These are phyloP conservation scores for Lethrus apterus DNA, from an alignment of 1,140 invertebrate species.

Conservation along the genomic window DNA sequence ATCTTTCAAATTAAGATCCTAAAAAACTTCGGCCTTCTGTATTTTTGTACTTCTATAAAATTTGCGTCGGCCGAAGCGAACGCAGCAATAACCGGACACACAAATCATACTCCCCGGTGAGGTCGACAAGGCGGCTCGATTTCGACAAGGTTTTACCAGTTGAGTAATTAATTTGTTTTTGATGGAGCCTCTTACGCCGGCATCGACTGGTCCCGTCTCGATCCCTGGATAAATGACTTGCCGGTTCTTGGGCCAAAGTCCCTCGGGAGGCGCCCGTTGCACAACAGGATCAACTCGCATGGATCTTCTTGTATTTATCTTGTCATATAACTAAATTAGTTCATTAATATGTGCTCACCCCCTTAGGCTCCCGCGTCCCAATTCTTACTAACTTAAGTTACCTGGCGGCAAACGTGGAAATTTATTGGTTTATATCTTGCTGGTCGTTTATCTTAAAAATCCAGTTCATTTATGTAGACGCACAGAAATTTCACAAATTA, in stretches of 20 bases:
- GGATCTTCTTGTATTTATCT: conserved; percentile 38
- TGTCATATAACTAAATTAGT: conserved; percentile 39
- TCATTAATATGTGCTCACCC: conserved; percentile 34
- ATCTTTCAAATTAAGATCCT: too few relatives aligned
- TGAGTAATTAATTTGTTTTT: conserved; percentile 37
- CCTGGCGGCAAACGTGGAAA: too few relatives aligned
- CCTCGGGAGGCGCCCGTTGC: conserved; percentile 25
- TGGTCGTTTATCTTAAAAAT: too few relatives aligned
- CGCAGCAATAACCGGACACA: conserved; percentile 30
- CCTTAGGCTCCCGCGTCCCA: too few relatives aligned
- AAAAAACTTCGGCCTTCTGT: too few relatives aligned
- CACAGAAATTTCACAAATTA: too few relatives aligned
- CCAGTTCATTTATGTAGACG: too few relatives aligned
- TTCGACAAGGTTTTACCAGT: conserved; percentile 32
- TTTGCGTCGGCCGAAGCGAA: too few relatives aligned
- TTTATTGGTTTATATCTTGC: too few relatives aligned
- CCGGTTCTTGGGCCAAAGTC: conserved; percentile 33
- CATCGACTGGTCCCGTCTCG: conserved; percentile 8
- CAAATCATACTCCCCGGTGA: conserved; percentile 32
- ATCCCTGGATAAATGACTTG: conserved; percentile 30
- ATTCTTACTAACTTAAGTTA: too few relatives aligned
- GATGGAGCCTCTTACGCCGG: conserved; percentile 27
- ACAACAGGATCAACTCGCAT: conserved; percentile 32
- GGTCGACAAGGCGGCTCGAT: conserved; percentile 32
- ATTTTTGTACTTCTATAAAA: too few relatives aligned